A percentile compares a stretch with the other conserved stretches of the same genome.
phyloP scores from a whole-genome alignment of 2,888 invertebrate genomes.

The Latrodectus hesperus region DNA sequence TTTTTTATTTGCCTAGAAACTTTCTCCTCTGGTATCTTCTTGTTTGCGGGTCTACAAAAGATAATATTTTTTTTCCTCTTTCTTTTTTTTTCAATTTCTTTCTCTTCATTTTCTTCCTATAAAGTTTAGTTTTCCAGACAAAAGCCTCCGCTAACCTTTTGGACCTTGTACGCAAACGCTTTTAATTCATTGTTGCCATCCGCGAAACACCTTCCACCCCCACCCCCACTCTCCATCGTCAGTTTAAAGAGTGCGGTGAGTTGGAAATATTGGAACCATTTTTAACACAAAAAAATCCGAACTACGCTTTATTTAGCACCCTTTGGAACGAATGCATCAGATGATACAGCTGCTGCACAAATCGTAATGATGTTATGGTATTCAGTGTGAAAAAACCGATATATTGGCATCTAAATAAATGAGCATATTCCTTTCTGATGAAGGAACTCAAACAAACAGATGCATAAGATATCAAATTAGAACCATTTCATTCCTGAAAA shows the following conservation, averaged over 20 bases:
- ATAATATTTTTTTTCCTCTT: slow-evolving; percentile 50
- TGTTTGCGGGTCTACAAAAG: slow-evolving; percentile 50
- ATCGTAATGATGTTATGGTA: background rate
- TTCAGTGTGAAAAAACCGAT: background rate
- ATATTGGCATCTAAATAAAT: background rate
- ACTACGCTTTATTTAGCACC: slow-evolving; percentile 1
- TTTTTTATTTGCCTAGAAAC: slow-evolving; percentile 42
- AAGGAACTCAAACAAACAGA: background rate
- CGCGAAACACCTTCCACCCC: background rate
- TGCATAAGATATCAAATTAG: background rate
- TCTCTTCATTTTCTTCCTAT: slow-evolving; percentile 41
- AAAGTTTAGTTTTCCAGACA: slow-evolving; percentile 50
- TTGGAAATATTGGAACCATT: background rate
- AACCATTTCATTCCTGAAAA: background rate
- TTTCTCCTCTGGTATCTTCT: slow-evolving; percentile 54
- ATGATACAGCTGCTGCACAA: background rate
- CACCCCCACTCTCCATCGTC: background rate
- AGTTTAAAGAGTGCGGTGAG: background rate
- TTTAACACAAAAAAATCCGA: background rate
- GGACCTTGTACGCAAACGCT: background rate
- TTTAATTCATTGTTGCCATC: background rate
- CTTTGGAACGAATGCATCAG: background rate
- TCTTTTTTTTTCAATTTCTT: slow-evolving; percentile 18
- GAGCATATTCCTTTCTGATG: slow-evolving; percentile 5
- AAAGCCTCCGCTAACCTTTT: slow-evolving; percentile 25